Conservation (phyloP, 1,140 invertebrate genomes). For the Rhopalosiphum maidis region DNA sequence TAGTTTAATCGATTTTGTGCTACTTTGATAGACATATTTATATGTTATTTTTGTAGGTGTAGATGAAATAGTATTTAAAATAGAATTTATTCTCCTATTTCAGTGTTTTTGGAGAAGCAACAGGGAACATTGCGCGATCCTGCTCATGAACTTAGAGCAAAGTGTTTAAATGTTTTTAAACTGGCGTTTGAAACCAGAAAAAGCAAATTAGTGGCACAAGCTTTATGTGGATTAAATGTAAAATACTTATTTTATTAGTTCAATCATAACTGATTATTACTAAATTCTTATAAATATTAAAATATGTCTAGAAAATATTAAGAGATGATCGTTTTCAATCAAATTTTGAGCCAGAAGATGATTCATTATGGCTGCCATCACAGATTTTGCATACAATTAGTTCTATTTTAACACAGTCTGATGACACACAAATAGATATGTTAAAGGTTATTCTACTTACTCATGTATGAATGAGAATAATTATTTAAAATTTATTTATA, state of each 20-base stretch:
- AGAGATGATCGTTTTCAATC: conserved; percentile 90
- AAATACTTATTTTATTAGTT: conserved; percentile 61
- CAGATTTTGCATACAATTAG: conserved; percentile 84
- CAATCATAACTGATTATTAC: not conserved
- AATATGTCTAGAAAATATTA: conserved; percentile 77
- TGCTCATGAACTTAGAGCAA: conserved; percentile 81
- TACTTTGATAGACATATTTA: not conserved
- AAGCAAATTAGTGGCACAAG: conserved; percentile 81
- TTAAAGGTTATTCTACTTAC: conserved; percentile 67
- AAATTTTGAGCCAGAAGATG: conserved; percentile 88
- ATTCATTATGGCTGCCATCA: conserved; percentile 87
- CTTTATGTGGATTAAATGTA: conserved; percentile 85
- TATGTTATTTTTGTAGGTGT: not conserved
- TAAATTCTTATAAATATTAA: conserved; percentile 42
- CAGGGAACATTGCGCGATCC: conserved; percentile 78
- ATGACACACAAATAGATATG: conserved; percentile 78
- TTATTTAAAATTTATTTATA: conserved; percentile 63
- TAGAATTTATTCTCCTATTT: not conserved
- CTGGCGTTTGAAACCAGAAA: conserved; percentile 85
- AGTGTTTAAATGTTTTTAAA: conserved; percentile 82
- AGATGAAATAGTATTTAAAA: not conserved
- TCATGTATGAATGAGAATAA: not conserved
- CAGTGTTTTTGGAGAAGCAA: conserved; percentile 83
- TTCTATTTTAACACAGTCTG: conserved; percentile 76
- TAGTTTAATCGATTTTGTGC: not conserved